Conservation (phyloP, 2,888 invertebrate species). For the Pseudococcus longispinus region DNA sequence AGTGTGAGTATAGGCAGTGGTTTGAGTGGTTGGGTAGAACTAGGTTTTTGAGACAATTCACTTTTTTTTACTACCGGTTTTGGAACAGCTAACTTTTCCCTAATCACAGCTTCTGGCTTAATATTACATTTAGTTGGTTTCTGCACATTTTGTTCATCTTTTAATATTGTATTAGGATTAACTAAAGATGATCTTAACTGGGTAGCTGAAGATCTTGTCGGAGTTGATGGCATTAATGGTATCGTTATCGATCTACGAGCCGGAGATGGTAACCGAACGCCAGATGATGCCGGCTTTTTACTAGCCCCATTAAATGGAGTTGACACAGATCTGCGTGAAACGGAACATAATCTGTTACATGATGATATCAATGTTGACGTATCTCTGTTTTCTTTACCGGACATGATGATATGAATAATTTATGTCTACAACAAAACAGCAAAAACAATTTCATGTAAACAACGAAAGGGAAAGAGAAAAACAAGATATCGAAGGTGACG, state of each 20-base stretch:
- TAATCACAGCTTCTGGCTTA: constrained; percentile 42
- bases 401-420: constrained; percentile 2
- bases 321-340: constrained; percentile 28
- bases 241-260: constrained; percentile 53
- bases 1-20: neutral
- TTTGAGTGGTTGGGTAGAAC: constrained; percentile 14
- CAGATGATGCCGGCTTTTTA: constrained; percentile 51
- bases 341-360: neutral
- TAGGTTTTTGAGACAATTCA: neutral
- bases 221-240: constrained; percentile 41
- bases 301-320: constrained; percentile 46
- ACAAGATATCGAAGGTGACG: neutral
- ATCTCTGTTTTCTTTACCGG: constrained; percentile 52
- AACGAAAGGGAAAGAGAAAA: neutral
- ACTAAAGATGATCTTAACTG: constrained; percentile 33
- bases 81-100: neutral
- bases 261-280: constrained; percentile 47
- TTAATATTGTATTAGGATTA: neutral
- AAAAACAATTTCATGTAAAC: neutral
- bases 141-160: constrained; percentile 49
- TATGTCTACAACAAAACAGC: neutral
- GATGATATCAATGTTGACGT: neutral
- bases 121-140: constrained; percentile 49
- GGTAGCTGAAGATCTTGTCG: neutral
- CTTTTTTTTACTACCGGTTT: constrained; percentile 37